These are phyloP conservation scores for Macaca fascicularis DNA, from an alignment of 2,113 vertebrate genomes.

Conservation along the genomic window T2T-MFA8v1.1 NC_088377.1:93142501-93143000, in stretches of 20 bases:
- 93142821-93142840: accelerated
- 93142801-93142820: not conserved
- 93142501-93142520: not conserved
- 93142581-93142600: not conserved
- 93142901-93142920: not conserved
- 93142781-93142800: not conserved
- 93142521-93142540: not conserved
- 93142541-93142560: not conserved
- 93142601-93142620: not conserved
- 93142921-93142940: not conserved
- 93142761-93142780: not conserved
- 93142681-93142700: not conserved
- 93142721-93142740: accelerated
- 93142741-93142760: not conserved
- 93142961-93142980: not conserved
- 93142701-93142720: not conserved
- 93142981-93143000: not conserved
- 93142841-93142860: not conserved
- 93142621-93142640: not conserved
- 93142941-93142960: accelerated
- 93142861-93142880: not conserved
- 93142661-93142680: not conserved
- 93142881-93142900: not conserved
- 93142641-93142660: not conserved
- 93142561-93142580: not conserved